Conservation (phyloP, 1,140 invertebrate species). For the Apis mellifera region DNA sequence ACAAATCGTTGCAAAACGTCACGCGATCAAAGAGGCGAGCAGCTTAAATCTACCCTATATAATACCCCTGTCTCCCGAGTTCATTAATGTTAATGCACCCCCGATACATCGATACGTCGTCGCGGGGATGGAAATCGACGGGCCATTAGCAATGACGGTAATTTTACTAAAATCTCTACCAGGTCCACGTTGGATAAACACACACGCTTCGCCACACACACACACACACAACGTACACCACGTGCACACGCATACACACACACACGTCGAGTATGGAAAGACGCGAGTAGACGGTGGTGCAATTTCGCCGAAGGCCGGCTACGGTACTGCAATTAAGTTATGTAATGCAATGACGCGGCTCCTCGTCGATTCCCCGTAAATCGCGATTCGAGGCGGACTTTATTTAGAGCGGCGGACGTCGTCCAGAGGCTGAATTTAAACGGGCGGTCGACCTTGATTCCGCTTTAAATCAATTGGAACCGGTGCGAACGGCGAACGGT, state of each 20-base stretch:
- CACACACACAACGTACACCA: too few relatives aligned
- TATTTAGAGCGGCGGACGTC: constrained; percentile 2
- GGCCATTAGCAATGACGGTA: constrained; percentile 28
- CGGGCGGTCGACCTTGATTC: not conserved
- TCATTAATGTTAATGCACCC: constrained; percentile 36
- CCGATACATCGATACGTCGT: constrained; percentile 25
- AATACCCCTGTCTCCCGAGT: not conserved
- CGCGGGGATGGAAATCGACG: not conserved
- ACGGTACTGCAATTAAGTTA: constrained; percentile 13
- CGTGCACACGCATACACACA: too few relatives aligned
- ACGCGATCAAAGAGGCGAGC: constrained; percentile 4
- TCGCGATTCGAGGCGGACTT: constrained; percentile 2
- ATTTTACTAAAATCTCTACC: constrained; percentile 30
- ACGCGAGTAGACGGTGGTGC: not conserved
- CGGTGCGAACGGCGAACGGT: not conserved
- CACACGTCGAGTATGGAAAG: not conserved
- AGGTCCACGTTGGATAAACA: constrained; percentile 1
- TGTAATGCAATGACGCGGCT: constrained; percentile 8
- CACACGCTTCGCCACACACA: not conserved
- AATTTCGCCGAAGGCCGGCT: constrained; percentile 10
- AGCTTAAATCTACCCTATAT: not conserved
- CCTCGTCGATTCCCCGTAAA: constrained; percentile 20
- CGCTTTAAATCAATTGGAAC: constrained; percentile 32
- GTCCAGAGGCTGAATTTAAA: constrained; percentile 12
- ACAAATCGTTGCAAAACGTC: not conserved